Base-by-base conservation (phyloP, 2,797 vertebrate species). In the Macropodus opercularis region DNA sequence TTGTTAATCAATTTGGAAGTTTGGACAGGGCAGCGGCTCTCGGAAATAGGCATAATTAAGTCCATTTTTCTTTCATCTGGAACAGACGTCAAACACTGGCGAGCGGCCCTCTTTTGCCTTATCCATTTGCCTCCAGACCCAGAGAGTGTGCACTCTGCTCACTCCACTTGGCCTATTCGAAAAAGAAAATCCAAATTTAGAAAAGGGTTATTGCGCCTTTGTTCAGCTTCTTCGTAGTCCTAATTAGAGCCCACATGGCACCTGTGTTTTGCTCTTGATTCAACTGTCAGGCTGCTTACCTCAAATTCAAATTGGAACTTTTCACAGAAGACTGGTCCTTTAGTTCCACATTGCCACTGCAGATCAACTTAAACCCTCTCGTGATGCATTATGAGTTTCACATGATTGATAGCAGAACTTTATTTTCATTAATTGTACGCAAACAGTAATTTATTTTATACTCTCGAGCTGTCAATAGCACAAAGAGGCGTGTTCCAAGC, bases 51-150 rank as follows among this genome's bases (percentile, higher is more conserved):
- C 39, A 29, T 88, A 86, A 86, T 88, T 82, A 85, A 59, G 72
- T 65, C 34, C 0, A 70, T 88, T 85, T 83, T 76, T 86, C 73
- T 84, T 81, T 81, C 73, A 85, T 77, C 75, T 89, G 76, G 36
- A 76, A 68, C 27, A 63, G 62, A 69, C 4, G 41, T 61, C 65
- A 68, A 38, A 64, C 32, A 23, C 41, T 24, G 58, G 41, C 12
- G 1, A 48, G 18, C 24, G 59, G 48, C 10, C 34, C 24, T 64
- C 11, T 23, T 63, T 35, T 46, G 19, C 17, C 43, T 58, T 27
- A 57, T 47, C 42, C 36, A 34, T 54, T 60, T 58, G 49, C 29
- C 2, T 62, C 36, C 4, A 2, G n/a, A 72, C 32, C 27, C 21
- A 11, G 24, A 73, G 32, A 11, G 54, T 3, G 7, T 47, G 18